Conservation (phyloP, 2,888 invertebrate genomes). For the Cacoxenus indagator region DNA sequence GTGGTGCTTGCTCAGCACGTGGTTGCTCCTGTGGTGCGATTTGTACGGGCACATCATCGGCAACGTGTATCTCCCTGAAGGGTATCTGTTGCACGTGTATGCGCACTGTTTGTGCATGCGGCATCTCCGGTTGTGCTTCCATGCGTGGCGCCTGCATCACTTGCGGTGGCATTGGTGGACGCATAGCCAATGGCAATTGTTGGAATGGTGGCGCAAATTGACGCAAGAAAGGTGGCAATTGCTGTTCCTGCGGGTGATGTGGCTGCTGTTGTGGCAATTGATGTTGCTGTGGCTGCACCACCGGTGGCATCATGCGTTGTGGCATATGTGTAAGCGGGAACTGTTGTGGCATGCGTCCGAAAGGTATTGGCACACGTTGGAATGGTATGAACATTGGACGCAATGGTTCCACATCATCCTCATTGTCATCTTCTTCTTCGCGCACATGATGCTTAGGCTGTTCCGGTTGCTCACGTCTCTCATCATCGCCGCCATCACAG, state of each 20-base stretch:
- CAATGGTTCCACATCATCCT: constrained; percentile 68
- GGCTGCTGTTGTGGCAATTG: constrained; percentile 59
- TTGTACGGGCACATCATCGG: constrained; percentile 67
- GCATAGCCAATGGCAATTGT: constrained; percentile 65
- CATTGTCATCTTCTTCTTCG: constrained; percentile 63
- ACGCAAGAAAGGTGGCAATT: constrained; percentile 55
- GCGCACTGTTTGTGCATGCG: constrained; percentile 64
- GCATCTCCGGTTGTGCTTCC: constrained; percentile 63
- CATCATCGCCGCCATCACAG: constrained; percentile 81
- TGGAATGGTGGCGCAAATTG: constrained; percentile 69
- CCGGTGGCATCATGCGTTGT: constrained; percentile 67
- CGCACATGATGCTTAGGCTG: constrained; percentile 46
- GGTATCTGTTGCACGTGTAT: constrained; percentile 72
- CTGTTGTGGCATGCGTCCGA: constrained; percentile 72
- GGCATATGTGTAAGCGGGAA: constrained; percentile 73
- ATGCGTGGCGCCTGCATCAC: constrained; percentile 72
- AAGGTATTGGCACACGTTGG: constrained; percentile 72
- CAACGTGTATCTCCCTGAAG: constrained; percentile 70
- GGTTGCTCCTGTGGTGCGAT: constrained; percentile 47
- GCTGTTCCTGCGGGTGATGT: constrained; percentile 61
- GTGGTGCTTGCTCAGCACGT: constrained; percentile 45
- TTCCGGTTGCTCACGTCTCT: constrained; percentile 51
- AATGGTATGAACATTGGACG: constrained; percentile 70
- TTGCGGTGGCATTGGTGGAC: constrained; percentile 69
- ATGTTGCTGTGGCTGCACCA: constrained; percentile 50